phyloP scores from a whole-genome alignment of 2,888 invertebrate genomes.

The Amorpha juglandis region DNA sequence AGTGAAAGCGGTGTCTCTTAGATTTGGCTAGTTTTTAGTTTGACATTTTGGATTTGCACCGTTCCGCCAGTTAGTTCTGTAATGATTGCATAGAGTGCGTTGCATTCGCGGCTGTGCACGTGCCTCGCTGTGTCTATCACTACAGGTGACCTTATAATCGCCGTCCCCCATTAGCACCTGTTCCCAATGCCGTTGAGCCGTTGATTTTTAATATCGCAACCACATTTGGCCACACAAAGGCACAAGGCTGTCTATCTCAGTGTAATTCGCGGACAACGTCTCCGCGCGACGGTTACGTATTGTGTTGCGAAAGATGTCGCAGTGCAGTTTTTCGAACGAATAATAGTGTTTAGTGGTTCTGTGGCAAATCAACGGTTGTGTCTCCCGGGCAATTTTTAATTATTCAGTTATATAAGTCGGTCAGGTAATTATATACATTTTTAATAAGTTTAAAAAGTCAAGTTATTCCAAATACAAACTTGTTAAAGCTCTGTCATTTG shows the following conservation, averaged over 20 bases:
- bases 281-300: conserved; percentile 53
- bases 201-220: conserved; percentile 43
- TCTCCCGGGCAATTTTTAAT: neutral
- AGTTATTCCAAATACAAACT: neutral
- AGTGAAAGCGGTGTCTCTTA: conserved; percentile 14
- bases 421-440: neutral
- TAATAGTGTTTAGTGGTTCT: conserved; percentile 48
- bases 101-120: neutral
- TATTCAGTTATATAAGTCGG: conserved; percentile 13
- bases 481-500: neutral
- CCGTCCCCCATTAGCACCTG: conserved; percentile 48
- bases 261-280: conserved; percentile 43
- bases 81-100: conserved; percentile 2
- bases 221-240: conserved; percentile 30
- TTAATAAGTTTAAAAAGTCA: neutral
- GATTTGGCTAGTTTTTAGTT: conserved; percentile 2
- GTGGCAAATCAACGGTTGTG: conserved; percentile 41
- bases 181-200: conserved; percentile 15
- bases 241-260: conserved; percentile 34
- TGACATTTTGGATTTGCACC: conserved; percentile 1
- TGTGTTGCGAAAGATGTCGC: conserved; percentile 45
- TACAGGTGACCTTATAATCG: conserved; percentile 31
- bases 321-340: conserved; percentile 40
- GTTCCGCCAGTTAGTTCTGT: neutral
- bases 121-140: neutral